These are phyloP conservation scores for Oplegnathus fasciatus DNA, from an alignment of 2,113 vertebrate species.

Conservation along the genomic window DNA sequence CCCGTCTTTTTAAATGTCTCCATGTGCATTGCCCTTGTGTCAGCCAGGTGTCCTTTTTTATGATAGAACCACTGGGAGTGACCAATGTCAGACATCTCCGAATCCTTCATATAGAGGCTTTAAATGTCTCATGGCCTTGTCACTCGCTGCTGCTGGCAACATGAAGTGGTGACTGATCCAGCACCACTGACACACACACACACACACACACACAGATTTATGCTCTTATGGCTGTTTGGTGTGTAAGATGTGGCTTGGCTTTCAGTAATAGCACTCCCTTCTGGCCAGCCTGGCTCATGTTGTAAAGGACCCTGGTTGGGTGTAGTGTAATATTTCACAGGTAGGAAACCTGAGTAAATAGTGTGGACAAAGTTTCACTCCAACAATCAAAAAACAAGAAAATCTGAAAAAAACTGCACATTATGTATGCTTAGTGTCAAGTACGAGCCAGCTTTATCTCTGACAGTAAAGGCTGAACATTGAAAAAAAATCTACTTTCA, in stretches of 20 bases:
- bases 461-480: background rate
- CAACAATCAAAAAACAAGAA: background rate
- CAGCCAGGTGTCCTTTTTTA: background rate
- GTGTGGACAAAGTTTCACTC: background rate
- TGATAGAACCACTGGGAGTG: background rate
- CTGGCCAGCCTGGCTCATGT: background rate
- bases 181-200: background rate
- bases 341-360: slow-evolving; percentile 14
- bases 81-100: background rate
- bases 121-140: background rate
- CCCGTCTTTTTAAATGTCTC: background rate
- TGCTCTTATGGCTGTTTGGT: background rate
- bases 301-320: background rate
- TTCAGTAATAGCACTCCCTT: background rate
- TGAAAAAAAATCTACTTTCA: background rate
- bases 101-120: background rate
- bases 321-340: slow-evolving; percentile 20
- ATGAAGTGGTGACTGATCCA: background rate
- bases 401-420: background rate
- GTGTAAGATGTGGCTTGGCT: background rate
- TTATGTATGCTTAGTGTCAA: background rate
- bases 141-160: background rate
- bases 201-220: background rate
- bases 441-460: background rate
- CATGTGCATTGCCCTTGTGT: background rate